Percentiles rank a stretch among this genome's conserved stretches.
Evolutionary conservation across 2,113 vertebrate species (phyloP).

Genomic region (Phrynosoma platyrhinos): DNA sequence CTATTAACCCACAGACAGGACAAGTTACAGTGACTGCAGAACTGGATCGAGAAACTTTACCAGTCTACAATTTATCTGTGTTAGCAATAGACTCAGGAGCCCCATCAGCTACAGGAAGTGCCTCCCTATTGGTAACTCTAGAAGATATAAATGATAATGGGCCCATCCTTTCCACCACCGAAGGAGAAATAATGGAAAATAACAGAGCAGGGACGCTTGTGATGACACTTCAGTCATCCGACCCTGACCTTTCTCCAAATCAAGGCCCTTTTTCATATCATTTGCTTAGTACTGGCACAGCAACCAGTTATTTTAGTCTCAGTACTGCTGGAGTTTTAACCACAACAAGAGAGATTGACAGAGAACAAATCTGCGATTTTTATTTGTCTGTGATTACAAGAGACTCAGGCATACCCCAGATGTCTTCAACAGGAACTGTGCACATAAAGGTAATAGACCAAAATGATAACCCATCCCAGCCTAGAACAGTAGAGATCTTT

Average conservation of each 20-base stretch:
- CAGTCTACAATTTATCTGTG: constrained; percentile 91
- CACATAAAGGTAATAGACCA: constrained; percentile 90
- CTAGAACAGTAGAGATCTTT: constrained; percentile 91
- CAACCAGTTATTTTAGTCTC: constrained; percentile 91
- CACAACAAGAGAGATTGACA: constrained; percentile 92
- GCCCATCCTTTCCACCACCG: constrained; percentile 82
- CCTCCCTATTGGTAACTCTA: constrained; percentile 89
- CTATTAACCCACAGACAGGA: constrained; percentile 92
- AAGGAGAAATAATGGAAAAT: constrained; percentile 95
- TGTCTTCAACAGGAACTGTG: constrained; percentile 96
- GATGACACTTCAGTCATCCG: constrained; percentile 84
- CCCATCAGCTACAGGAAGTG: constrained; percentile 90
- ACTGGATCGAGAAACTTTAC: constrained; percentile 89
- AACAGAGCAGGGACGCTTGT: constrained; percentile 88
- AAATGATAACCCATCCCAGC: constrained; percentile 95
- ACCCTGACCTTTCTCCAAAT: constrained; percentile 94
- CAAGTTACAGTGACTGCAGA: constrained; percentile 93
- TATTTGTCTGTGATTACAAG: constrained; percentile 90
- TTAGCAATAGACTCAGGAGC: constrained; percentile 91
- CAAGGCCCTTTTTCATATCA: constrained; percentile 93
- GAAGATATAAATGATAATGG: constrained; percentile 98
- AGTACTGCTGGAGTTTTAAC: constrained; percentile 87
- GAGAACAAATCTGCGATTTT: constrained; percentile 94
- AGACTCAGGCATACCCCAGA: constrained; percentile 93
- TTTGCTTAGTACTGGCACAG: constrained; percentile 87